Percentiles rank a stretch among this genome's conserved stretches.
phyloP scores from a whole-genome alignment of 2,797 vertebrate species.

The Falco novaeseelandiae region DNA sequence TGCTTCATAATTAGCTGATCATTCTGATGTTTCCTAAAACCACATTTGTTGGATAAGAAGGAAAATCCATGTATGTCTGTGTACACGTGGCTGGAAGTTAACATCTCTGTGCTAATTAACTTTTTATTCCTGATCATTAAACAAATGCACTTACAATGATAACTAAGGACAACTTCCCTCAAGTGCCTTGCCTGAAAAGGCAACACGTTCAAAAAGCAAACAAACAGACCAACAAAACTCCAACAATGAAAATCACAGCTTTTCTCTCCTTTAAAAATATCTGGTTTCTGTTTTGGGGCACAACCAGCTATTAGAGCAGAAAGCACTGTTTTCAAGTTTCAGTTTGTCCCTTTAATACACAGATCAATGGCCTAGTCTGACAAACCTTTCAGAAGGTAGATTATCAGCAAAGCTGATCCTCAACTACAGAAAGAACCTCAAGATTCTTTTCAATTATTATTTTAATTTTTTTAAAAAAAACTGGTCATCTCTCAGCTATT shows the following conservation, averaged over 20 bases:
- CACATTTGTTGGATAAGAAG: background rate
- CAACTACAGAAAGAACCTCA: background rate
- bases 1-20: constrained; percentile 14
- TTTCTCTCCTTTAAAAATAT: background rate
- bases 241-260: background rate
- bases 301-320: background rate
- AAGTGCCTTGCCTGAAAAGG: background rate
- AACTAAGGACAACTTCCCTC: background rate
- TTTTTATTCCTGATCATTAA: background rate
- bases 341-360: background rate
- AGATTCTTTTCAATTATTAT: background rate
- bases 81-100: background rate
- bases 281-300: background rate
- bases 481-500: background rate
- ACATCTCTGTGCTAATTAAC: background rate
- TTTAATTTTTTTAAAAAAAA: background rate
- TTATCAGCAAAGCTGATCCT: background rate
- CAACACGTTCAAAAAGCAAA: background rate
- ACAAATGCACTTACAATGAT: background rate
- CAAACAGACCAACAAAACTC: background rate
- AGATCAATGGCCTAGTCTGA: background rate
- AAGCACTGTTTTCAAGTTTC: background rate
- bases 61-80: background rate
- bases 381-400: background rate
- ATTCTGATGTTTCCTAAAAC: background rate